Conservation (phyloP, 2,888 invertebrate species). For the Stramonita haemastoma region DNA sequence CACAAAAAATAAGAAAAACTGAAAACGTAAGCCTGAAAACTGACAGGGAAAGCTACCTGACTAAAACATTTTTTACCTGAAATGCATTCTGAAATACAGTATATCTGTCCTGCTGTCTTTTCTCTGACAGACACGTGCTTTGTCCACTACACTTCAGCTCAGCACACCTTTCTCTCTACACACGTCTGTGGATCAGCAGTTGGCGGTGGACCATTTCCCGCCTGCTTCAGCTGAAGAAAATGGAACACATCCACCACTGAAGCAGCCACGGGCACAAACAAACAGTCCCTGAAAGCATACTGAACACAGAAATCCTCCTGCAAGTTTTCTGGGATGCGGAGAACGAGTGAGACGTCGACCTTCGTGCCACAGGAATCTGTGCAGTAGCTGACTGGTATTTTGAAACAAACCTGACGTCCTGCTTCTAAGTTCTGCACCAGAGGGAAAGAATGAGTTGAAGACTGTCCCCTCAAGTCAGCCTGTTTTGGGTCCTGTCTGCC, state of each 20-base stretch:
- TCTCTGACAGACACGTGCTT: background rate
- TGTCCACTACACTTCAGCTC: background rate
- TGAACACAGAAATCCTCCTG: background rate
- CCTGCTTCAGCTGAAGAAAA: background rate
- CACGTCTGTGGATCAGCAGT: background rate
- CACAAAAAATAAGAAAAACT: too few species aligned
- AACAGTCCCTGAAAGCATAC: background rate
- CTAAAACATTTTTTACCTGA: background rate
- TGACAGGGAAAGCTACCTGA: too few species aligned
- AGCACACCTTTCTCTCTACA: background rate
- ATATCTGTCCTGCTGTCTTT: background rate
- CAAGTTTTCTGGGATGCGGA: background rate
- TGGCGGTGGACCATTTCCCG: background rate
- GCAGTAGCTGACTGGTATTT: background rate
- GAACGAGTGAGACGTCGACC: background rate
- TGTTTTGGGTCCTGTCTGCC: background rate
- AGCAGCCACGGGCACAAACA: background rate
- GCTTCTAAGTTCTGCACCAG: background rate
- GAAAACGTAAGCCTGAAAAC: too few species aligned
- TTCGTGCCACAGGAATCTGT: background rate
- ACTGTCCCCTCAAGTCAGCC: background rate
- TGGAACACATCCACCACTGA: slow-evolving; percentile 19
- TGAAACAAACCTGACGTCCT: background rate
- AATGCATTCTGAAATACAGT: background rate
- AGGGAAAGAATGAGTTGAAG: background rate